Conservation (phyloP, 2,113 vertebrate species). For the Balaeniceps rex region DNA sequence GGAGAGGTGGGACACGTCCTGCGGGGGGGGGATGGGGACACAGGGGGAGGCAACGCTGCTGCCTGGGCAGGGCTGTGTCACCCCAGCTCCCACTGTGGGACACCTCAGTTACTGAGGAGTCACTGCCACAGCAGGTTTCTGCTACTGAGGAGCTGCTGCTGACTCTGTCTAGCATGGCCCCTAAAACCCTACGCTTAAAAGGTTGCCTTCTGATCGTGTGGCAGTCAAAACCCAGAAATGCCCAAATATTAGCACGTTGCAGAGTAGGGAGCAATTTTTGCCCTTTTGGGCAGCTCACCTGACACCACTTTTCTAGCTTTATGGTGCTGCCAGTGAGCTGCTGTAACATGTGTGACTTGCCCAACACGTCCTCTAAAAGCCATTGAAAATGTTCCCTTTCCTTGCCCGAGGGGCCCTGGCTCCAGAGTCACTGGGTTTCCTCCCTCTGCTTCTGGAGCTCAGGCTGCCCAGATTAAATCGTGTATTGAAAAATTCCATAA, state of each 20-base stretch:
- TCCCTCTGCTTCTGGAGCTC: constrained; percentile 27
- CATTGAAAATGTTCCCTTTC: constrained; percentile 20
- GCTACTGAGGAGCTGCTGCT: background rate
- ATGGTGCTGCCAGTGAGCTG: background rate
- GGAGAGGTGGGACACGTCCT: background rate
- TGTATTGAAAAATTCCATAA: constrained; percentile 49
- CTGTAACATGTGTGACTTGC: background rate
- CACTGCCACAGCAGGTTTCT: background rate
- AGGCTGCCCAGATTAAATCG: constrained; percentile 3
- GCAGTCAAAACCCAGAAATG: background rate
- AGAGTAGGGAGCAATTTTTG: background rate
- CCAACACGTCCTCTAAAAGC: background rate
- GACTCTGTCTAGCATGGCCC: background rate
- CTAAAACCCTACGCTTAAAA: background rate
- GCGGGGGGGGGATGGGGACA: background rate
- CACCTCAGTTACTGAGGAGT: background rate
- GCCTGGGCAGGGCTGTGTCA: background rate
- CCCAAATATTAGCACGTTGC: background rate
- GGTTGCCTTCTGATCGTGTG: background rate
- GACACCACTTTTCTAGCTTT: background rate
- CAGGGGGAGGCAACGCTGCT: background rate
- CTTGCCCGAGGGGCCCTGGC: background rate
- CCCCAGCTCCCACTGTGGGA: background rate
- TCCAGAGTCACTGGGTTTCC: background rate
- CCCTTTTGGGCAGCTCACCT: constrained; percentile 2